These are phyloP conservation scores for Cylindroiulus punctatus DNA, from an alignment of 2,888 invertebrate species.

Conservation along the genomic window DNA sequence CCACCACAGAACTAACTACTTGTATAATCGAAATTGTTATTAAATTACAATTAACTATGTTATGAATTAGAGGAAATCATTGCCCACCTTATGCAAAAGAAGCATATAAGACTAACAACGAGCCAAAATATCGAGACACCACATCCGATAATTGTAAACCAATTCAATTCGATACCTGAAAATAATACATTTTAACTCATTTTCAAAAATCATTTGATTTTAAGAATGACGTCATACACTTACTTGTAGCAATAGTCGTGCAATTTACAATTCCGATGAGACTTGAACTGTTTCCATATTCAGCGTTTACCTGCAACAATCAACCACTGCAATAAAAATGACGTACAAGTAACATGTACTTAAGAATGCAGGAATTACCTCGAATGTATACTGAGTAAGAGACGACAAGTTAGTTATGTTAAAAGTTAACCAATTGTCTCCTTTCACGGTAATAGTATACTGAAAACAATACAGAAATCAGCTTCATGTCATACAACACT, in stretches of 20 bases:
- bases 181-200: not conserved
- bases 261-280: not conserved
- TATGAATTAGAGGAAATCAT: not conserved
- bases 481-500: not conserved
- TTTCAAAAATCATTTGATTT: not conserved
- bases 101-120: not conserved
- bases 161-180: not conserved
- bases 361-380: not conserved
- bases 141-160: constrained; percentile 20
- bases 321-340: not conserved
- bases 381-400: not conserved
- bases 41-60: not conserved
- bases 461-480: not conserved
- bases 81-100: not conserved
- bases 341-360: not conserved
- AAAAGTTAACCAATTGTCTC: not conserved
- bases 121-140: constrained; percentile 26
- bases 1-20: no score
- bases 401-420: constrained; percentile 33
- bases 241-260: not conserved
- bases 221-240: not conserved
- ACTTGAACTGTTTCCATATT: not conserved
- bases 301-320: not conserved
- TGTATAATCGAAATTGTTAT: no score
- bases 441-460: not conserved